Conservation (phyloP, 1,140 invertebrate genomes). For the Ctenoplectra terminalis region DNA sequence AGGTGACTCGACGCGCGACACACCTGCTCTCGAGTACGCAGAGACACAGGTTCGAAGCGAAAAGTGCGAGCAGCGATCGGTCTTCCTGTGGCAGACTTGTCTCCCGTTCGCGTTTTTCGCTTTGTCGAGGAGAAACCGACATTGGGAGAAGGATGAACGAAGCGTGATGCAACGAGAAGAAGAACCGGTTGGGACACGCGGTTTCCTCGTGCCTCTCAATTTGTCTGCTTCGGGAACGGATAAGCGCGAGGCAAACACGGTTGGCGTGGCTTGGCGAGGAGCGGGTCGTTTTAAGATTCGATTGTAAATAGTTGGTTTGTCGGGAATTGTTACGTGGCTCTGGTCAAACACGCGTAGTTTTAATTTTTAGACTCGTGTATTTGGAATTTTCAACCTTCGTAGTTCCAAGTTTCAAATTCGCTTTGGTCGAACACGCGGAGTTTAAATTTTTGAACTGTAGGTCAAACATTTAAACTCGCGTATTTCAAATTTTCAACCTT, state of each 20-base stretch:
- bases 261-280: neutral
- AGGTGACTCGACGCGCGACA: slow-evolving; percentile 21
- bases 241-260: neutral
- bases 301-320: neutral
- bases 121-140: slow-evolving; percentile 27
- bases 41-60: neutral
- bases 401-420: no score
- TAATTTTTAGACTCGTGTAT: no score
- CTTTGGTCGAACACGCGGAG: no score
- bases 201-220: slow-evolving; percentile 30
- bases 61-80: slow-evolving; percentile 6
- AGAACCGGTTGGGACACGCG: slow-evolving; percentile 27
- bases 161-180: slow-evolving; percentile 38
- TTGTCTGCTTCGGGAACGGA: slow-evolving; percentile 13
- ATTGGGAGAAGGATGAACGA: slow-evolving; percentile 28
- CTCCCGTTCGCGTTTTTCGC: slow-evolving; percentile 19
- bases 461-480: no score
- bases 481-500: no score
- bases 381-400: no score
- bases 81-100: slow-evolving; percentile 10
- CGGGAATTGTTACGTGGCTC: neutral
- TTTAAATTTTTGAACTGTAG: no score
- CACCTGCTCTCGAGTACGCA: slow-evolving; percentile 26
- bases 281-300: neutral
- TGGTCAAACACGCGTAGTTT: no score